A percentile compares a stretch with the other conserved stretches of the same genome.
Conservation (phyloP, 2,797 vertebrate species). For the Alfaro cultratus region DNA sequence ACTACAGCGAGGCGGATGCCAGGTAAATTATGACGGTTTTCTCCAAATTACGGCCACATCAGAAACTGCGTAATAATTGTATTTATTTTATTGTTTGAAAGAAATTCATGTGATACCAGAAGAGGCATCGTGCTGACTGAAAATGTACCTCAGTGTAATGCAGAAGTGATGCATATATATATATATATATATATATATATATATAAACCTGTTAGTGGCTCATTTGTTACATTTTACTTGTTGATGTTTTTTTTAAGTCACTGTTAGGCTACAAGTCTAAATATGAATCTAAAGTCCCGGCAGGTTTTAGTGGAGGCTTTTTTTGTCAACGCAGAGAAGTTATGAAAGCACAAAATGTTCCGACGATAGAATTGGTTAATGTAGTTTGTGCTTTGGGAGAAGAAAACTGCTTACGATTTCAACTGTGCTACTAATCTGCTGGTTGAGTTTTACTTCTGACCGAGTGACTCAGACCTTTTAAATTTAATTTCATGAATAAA, state of each 20-base stretch:
- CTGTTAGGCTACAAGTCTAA: background rate
- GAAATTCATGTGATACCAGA: background rate
- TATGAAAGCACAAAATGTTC: slow-evolving; percentile 23
- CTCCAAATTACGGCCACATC: background rate
- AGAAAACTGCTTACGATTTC: slow-evolving; percentile 29
- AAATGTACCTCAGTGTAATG: background rate
- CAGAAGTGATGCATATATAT: background rate
- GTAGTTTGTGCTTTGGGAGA: slow-evolving; percentile 32
- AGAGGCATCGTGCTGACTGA: background rate
- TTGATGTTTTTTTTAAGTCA: background rate
- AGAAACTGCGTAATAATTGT: background rate
- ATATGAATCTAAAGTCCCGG: background rate
- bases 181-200: too few species aligned
- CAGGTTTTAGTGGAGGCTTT: background rate
- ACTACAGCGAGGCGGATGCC: slow-evolving; percentile 98
- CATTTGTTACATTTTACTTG: background rate
- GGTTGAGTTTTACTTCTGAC: slow-evolving; percentile 28
- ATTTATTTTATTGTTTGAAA: background rate
- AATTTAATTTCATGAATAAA: slow-evolving; percentile 61
- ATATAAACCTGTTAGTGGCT: background rate
- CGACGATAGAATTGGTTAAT: slow-evolving; percentile 16
- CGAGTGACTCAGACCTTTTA: slow-evolving; percentile 46
- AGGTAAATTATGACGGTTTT: slow-evolving; percentile 79
- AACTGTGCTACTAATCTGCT: slow-evolving; percentile 1
- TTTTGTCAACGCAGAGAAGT: background rate